Conservation (phyloP, 1,140 invertebrate species). For the Proctacanthus coquilletti region DNA sequence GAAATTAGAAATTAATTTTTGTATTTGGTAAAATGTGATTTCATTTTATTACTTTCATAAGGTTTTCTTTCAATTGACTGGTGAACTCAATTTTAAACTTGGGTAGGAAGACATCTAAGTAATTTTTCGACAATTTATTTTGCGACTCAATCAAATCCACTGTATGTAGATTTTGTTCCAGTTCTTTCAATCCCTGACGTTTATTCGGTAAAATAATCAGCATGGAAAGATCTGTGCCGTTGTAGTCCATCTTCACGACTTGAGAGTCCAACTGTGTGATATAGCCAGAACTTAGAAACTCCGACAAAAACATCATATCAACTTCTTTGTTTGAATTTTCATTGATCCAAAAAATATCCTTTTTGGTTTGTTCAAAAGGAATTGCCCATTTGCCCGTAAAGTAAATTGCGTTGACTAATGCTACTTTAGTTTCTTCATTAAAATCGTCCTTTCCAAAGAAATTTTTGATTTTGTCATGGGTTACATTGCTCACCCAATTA, state of each 20-base stretch:
- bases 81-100: conserved; percentile 38
- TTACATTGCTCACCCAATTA: too few species aligned
- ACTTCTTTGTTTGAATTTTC: conserved; percentile 25
- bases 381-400: too few species aligned
- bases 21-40: neutral
- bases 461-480: too few species aligned
- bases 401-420: too few species aligned
- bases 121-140: conserved; percentile 11
- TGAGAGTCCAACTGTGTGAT: conserved; percentile 9
- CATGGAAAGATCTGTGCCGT: neutral
- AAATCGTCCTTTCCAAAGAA: too few species aligned
- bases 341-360: too few species aligned
- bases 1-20: conserved; percentile 8
- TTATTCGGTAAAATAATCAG: conserved; percentile 2
- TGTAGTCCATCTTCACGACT: neutral
- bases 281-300: too few species aligned
- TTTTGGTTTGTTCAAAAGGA: too few species aligned
- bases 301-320: conserved; percentile 23
- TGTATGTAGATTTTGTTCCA: neutral
- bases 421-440: too few species aligned
- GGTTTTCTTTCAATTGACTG: conserved; percentile 30
- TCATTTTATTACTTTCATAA: conserved; percentile 29
- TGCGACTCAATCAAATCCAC: neutral
- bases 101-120: conserved; percentile 35
- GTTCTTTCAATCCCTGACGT: neutral